Percentiles rank a stretch among this genome's conserved stretches.
Conservation (phyloP, 1,140 invertebrate species). For the Megalonaias nervosa region DNA sequence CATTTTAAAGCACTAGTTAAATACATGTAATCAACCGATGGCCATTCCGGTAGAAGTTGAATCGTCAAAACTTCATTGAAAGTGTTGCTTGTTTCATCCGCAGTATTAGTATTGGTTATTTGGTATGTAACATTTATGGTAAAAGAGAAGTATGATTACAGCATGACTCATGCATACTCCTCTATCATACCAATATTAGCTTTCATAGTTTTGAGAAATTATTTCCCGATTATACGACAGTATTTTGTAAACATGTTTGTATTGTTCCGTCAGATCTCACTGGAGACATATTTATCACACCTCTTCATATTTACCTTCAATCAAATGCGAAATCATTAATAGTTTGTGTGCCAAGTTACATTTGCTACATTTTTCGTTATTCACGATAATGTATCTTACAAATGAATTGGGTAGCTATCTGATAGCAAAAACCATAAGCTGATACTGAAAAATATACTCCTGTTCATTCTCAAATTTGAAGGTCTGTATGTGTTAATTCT, state of each 20-base stretch:
- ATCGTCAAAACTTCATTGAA: conserved; percentile 19
- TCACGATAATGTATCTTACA: conserved; percentile 54
- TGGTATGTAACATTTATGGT: conserved; percentile 49
- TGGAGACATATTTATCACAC: conserved; percentile 63
- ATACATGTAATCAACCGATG: conserved; percentile 32
- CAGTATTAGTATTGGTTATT: conserved; percentile 10
- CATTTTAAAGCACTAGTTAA: conserved; percentile 53
- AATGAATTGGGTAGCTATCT: conserved; percentile 47
- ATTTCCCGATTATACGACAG: conserved; percentile 38
- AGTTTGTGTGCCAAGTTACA: conserved; percentile 47
- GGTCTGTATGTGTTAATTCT: conserved; percentile 14
- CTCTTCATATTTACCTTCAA: conserved; percentile 56
- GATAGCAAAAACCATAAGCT: conserved; percentile 42
- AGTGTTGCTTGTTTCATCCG: conserved; percentile 9
- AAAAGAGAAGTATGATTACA: conserved; percentile 54
- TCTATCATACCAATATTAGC: conserved; percentile 49
- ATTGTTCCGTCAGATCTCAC: conserved; percentile 55
- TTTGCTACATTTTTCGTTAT: conserved; percentile 52
- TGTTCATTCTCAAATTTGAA: conserved; percentile 9
- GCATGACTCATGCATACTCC: conserved; percentile 50
- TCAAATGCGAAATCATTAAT: conserved; percentile 57
- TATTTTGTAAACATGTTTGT: conserved; percentile 48
- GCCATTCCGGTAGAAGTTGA: neutral
- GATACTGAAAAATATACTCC: conserved; percentile 18
- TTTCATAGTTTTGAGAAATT: conserved; percentile 54